Evolutionary conservation across 2,797 vertebrate genomes (phyloP), one percentile per base, ranked within the genome.

Genomic region (Erethizon dorsatum): DNA sequence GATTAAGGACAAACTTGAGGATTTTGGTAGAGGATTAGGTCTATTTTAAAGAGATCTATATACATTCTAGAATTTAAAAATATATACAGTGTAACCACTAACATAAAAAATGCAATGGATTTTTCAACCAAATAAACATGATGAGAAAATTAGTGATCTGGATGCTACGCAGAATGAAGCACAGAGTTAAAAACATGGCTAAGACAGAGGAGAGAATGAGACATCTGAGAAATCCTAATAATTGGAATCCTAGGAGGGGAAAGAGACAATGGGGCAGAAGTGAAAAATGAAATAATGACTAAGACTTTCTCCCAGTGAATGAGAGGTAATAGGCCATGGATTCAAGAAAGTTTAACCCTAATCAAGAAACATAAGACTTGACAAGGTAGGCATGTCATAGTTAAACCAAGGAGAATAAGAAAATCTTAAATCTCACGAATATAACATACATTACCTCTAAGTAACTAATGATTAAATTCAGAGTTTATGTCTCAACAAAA

Each of bases 61-160:
- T 56, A 71, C 17, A 88, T 26, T 85, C 22, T 54, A 87, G 56
- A 80, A 69, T 78, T 20, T 22, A 95, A 83, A 67, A 78, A 78
- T 52, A 33, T 33, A 31, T 20, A 82, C 0, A 33, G 73, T 75
- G 28, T 75, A 47, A 6, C 14, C 9, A 47, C 13, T 50, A 37
- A 87, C 59, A 77, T 31, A 79, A 83, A 50, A 71, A 65, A 33
- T n/a, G 8, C 41, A 57, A n/a, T 87, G 18, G 7, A 33, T 83
- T 88, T 94, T 88, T 41, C 59, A 83, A 52, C 11, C 41, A 50
- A 86, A 88, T 31, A 95, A 87, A 73, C 10, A n/a, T 7, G n/a
- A 84, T 61, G 82, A 87, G 17, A 90, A 12, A 82, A 67, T 87
- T 78, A 56, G 41, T 15, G 61, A 84, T 67, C 12, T 54, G n/a